Evolutionary conservation across 2,113 vertebrate genomes (phyloP), one percentile per base, ranked within the genome.

Genomic region (Cyanistes caeruleus): DNA sequence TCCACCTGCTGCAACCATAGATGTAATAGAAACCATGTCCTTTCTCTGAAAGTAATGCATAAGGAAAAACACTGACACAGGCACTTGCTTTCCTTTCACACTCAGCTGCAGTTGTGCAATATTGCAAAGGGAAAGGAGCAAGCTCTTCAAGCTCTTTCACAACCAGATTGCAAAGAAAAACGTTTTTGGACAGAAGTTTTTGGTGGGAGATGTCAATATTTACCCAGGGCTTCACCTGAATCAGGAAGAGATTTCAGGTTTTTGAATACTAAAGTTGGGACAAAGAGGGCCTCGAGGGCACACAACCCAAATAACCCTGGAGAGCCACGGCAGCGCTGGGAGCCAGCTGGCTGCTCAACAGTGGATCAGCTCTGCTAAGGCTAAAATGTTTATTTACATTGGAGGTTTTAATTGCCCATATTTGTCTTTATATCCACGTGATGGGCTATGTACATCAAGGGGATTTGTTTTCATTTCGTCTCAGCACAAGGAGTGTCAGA

Each of bases 51-150:
- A 56, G 70, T 62, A 86, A 92, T 31, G 56, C 41, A 30, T 30
- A n/a, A 55, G 55, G 37, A 81, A 87, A 95, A 93, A 56, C 85
- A 89, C 39, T 84, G 68, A 68, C 24, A 35, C 12, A 62, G 1
- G 52, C 53, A 60, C 33, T 94, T 79, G 24, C 23, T 80, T 60
- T 89, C 77, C 53, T 55, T 70, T 64, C 72, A 58, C 51, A 59
- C 43, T 90, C 64, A 93, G 60, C 63, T 72, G 80, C 56, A 78
- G 80, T 92, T 95, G 59, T 73, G 88, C 92, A 97, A 93, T 49
- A 33, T 73, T 72, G 46, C 2, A 0, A 24, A 69, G 60, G 58
- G 44, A 89, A 93, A 53, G 60, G 64, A 96, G 55, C 69, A 93
- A 86, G 28, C 49, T 88, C 81, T 93, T 94, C 69, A 93, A 86